phyloP scores from a whole-genome alignment of 1,140 invertebrate genomes.

The Bombus waltoni region DNA sequence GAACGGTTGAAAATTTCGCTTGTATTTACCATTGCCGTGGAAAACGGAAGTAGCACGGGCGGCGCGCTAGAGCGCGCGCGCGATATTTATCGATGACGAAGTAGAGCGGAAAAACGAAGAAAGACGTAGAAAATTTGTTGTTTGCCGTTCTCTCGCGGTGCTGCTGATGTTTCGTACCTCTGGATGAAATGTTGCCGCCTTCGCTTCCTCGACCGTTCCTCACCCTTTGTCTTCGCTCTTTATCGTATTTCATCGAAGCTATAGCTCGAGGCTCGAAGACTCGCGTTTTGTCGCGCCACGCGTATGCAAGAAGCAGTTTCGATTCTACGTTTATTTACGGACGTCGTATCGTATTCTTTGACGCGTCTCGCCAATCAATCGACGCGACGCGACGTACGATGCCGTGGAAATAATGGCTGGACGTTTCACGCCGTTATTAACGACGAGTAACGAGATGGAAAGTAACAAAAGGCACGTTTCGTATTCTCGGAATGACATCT shows the following conservation, averaged over 20 bases:
- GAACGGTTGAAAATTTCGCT: neutral
- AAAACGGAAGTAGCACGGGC: slow-evolving; percentile 24
- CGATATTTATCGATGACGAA: slow-evolving; percentile 61
- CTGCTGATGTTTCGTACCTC: slow-evolving; percentile 35
- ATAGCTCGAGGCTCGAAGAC: neutral
- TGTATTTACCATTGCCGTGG: slow-evolving; percentile 25
- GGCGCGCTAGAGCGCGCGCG: neutral
- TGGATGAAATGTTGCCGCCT: slow-evolving; percentile 49
- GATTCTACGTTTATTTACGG: slow-evolving; percentile 23
- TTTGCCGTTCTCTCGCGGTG: slow-evolving; percentile 40
- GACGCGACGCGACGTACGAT: neutral
- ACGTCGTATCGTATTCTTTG: neutral
- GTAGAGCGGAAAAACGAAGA: slow-evolving; percentile 53
- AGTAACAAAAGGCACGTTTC: neutral
- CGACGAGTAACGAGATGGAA: neutral
- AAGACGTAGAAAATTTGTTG: slow-evolving; percentile 62
- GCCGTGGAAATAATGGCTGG: no score
- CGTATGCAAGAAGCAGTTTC: slow-evolving; percentile 6
- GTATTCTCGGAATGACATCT: no score
- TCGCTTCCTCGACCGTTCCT: slow-evolving; percentile 14
- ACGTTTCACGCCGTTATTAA: no score
- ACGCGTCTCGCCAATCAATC: neutral
- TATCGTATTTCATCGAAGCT: slow-evolving; percentile 31
- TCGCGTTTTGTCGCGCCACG: neutral
- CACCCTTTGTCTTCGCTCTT: slow-evolving; percentile 46